Evolutionary conservation across 1,140 invertebrate genomes (phyloP).

Genomic region (Nephotettix cincticeps): DNA sequence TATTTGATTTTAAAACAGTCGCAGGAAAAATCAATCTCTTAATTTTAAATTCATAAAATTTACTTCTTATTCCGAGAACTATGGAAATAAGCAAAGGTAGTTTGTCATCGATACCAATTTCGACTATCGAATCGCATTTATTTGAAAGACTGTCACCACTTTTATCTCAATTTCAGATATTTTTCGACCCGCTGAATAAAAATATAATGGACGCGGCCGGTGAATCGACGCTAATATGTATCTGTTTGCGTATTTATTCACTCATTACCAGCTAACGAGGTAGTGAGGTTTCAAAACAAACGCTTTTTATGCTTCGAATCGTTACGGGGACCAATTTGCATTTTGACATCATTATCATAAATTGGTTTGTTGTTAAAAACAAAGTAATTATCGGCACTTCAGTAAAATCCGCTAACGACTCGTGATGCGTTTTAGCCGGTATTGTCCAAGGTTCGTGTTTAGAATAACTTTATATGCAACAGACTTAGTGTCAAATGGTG

Average conservation of each 20-base stretch:
- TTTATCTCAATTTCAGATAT: conserved; percentile 4
- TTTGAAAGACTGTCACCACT: neutral
- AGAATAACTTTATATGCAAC: too few species aligned
- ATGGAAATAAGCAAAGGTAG: too few species aligned
- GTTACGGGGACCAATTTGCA: conserved; percentile 10
- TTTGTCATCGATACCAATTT: neutral
- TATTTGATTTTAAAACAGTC: too few species aligned
- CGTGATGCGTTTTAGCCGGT: too few species aligned
- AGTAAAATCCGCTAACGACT: neutral
- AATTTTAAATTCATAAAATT: too few species aligned
- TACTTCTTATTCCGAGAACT: too few species aligned
- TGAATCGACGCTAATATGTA: neutral
- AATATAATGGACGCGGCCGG: neutral
- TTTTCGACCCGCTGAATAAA: neutral
- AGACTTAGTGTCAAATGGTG: too few species aligned
- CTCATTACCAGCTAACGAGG: conserved; percentile 6
- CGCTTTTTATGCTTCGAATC: neutral
- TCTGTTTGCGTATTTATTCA: conserved; percentile 6
- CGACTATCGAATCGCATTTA: neutral
- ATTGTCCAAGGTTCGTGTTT: too few species aligned
- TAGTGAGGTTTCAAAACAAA: conserved; percentile 7
- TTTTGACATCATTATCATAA: conserved; percentile 19
- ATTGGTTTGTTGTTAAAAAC: conserved; percentile 2
- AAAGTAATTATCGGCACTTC: neutral
- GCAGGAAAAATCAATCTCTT: too few species aligned